phyloP scores from a whole-genome alignment of 2,888 invertebrate genomes.

The Troides oblongomaculatus region DNA sequence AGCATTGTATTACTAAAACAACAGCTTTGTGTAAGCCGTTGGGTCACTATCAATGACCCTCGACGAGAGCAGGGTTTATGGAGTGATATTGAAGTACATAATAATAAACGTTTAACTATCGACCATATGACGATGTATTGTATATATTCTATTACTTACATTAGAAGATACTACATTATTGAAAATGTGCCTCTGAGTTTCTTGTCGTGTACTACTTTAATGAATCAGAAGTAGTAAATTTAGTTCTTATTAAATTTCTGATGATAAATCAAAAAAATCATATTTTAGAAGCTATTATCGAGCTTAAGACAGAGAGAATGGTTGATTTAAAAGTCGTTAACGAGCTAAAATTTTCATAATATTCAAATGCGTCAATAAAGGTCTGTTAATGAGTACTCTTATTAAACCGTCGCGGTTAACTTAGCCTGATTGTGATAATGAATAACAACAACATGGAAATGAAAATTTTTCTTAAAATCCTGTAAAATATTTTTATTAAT shows the following conservation, averaged over 20 bases:
- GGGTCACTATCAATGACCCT: too few relatives aligned
- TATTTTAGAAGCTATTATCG: not conserved
- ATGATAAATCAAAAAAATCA: not conserved
- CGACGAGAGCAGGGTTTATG: too few relatives aligned
- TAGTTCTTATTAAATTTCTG: not conserved
- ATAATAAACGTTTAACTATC: too few relatives aligned
- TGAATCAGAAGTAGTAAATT: too few relatives aligned
- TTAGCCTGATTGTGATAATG: not conserved
- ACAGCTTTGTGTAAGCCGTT: too few relatives aligned
- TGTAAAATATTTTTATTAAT: not conserved
- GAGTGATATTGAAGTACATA: too few relatives aligned
- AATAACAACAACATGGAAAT: conserved; percentile 5
- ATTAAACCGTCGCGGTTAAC: conserved; percentile 21
- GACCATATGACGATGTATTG: too few relatives aligned
- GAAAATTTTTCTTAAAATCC: not conserved
- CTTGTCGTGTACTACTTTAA: too few relatives aligned
- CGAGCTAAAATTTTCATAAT: conserved; percentile 22
- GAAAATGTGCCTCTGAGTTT: too few relatives aligned
- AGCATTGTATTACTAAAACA: too few relatives aligned
- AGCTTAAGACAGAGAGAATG: conserved; percentile 8
- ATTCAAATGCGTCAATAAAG: conserved; percentile 18
- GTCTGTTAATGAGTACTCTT: conserved; percentile 15
- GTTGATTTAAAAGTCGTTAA: conserved; percentile 23
- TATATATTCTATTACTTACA: too few relatives aligned
- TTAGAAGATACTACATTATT: too few relatives aligned